Conservation (phyloP, 2,113 vertebrate species). For the Empidonax alnorum region DNA sequence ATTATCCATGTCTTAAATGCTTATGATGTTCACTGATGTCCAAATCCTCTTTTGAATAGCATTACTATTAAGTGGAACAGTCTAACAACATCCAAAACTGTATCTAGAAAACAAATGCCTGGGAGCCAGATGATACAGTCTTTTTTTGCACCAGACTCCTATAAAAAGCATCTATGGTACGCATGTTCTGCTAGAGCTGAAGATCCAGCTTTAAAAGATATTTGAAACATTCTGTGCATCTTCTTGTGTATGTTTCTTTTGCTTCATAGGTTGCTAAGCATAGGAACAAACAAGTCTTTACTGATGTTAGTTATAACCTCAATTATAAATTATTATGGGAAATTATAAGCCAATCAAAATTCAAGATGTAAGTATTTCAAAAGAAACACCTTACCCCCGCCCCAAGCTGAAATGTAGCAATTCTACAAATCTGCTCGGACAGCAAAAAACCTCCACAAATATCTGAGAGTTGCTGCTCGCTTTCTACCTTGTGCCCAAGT, state of each 20-base stretch:
- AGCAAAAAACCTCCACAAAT: not conserved
- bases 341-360: not conserved
- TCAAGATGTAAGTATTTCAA: not conserved
- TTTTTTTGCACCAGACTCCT: not conserved
- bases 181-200: not conserved
- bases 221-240: not conserved
- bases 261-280: not conserved
- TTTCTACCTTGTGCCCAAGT: not conserved
- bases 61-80: not conserved
- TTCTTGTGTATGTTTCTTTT: not conserved
- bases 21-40: not conserved
- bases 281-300: not conserved
- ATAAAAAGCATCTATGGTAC: not conserved
- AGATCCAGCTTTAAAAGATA: not conserved
- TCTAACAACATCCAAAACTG: slow-evolving; percentile 11
- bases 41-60: slow-evolving; percentile 18
- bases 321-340: not conserved
- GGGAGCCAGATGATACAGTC: not conserved
- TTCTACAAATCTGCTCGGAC: not conserved
- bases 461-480: not conserved
- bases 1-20: slow-evolving; percentile 2
- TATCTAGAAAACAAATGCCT: slow-evolving; percentile 2
- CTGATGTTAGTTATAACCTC: not conserved
- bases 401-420: not conserved
- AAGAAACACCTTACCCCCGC: not conserved